Evolutionary conservation across 30 jellyfish, hydroid and myxozoan genomes (phyloP).

Genomic region (Phacellophora camtschatica): DNA sequence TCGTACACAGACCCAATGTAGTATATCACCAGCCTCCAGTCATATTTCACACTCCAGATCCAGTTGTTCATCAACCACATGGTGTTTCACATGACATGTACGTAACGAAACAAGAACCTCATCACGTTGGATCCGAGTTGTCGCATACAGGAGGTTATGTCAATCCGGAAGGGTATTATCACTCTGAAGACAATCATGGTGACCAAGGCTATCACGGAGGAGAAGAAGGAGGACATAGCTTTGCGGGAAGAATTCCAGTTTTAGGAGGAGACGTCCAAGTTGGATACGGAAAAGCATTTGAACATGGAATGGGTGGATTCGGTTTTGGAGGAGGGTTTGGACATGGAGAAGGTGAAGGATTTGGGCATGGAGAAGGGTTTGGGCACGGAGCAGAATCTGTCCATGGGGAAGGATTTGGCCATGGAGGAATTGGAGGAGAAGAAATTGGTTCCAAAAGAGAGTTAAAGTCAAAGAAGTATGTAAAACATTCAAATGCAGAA

Average conservation of each 20-base stretch:
- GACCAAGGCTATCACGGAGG: slow-evolving; percentile 26
- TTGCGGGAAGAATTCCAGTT: slow-evolving; percentile 30
- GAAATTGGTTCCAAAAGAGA: slow-evolving; percentile 45
- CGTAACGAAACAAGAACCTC: slow-evolving; percentile 75
- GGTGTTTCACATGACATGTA: slow-evolving; percentile 88
- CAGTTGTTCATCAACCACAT: slow-evolving; percentile 72
- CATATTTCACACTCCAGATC: slow-evolving; percentile 84
- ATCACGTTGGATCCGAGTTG: slow-evolving; percentile 58
- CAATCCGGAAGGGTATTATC: slow-evolving; percentile 69
- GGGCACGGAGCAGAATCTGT: slow-evolving; percentile 58
- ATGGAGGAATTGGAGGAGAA: slow-evolving; percentile 35
- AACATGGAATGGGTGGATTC: slow-evolving; percentile 21
- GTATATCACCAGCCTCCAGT: slow-evolving; percentile 85
- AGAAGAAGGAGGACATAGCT: slow-evolving; percentile 41
- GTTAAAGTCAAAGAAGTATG: neutral
- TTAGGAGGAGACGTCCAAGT: slow-evolving; percentile 12
- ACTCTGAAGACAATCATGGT: slow-evolving; percentile 22
- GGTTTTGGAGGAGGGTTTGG: slow-evolving; percentile 65
- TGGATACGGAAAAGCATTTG: slow-evolving; percentile 12
- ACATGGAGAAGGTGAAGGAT: slow-evolving; percentile 16
- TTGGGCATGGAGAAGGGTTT: slow-evolving; percentile 40
- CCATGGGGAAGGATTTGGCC: slow-evolving; percentile 46
- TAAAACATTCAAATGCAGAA: slow-evolving; percentile 29
- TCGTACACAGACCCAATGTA: slow-evolving; percentile 81
- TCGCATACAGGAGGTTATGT: slow-evolving; percentile 75